Percentiles rank a stretch among this genome's conserved stretches.
Evolutionary conservation across 2,888 invertebrate species (phyloP).

Genomic region (Leptopilina syphax): DNA sequence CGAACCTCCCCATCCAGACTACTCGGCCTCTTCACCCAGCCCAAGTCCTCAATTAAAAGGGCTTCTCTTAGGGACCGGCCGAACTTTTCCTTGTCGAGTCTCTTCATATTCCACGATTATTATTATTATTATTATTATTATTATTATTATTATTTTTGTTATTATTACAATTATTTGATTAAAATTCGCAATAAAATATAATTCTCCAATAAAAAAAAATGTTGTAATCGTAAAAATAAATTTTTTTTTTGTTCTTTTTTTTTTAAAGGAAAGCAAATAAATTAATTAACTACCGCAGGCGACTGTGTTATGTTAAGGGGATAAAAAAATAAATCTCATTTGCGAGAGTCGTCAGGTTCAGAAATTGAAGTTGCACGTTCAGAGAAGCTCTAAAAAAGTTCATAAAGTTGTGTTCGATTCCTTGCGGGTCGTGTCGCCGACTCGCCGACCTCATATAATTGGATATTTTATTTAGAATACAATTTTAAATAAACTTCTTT

Average conservation of each 20-base stretch:
- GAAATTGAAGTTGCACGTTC: constrained; percentile 32
- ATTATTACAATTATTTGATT: no score
- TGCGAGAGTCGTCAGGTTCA: constrained; percentile 18
- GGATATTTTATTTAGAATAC: constrained; percentile 2
- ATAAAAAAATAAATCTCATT: constrained; percentile 21
- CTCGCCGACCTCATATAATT: constrained; percentile 31
- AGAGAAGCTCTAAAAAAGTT: constrained; percentile 33
- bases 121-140: no score
- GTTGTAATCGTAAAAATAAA: no score
- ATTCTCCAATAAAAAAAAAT: no score
- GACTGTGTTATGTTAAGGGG: constrained; percentile 3
- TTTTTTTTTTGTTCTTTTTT: not conserved
- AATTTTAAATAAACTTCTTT: not conserved
- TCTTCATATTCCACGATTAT: no score
- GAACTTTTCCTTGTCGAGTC: no score
- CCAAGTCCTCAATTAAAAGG: no score
- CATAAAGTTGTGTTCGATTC: constrained; percentile 23
- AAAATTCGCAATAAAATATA: no score
- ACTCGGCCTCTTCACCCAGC: no score
- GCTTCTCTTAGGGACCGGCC: no score
- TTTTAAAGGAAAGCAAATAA: not conserved
- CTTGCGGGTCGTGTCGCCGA: constrained; percentile 13
- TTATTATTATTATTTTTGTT: no score
- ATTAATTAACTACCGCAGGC: not conserved
- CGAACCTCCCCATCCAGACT: no score